Conservation (phyloP, 2,888 invertebrate genomes). For the Ochropleura plecta region DNA sequence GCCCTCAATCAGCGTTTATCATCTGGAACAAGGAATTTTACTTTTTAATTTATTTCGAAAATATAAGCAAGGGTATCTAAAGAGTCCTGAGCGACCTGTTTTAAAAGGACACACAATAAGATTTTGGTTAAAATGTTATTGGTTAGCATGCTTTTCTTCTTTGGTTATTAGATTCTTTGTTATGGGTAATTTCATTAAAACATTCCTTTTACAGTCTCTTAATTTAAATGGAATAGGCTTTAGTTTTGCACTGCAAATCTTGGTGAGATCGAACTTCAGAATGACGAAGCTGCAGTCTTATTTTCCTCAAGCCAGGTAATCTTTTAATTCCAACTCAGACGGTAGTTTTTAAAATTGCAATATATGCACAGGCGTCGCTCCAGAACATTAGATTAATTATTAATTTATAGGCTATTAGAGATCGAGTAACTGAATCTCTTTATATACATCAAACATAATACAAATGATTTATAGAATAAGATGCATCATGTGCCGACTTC, state of each 20-base stretch:
- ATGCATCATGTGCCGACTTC: not conserved
- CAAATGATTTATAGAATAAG: not conserved
- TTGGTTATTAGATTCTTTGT: not conserved
- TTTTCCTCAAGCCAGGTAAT: not conserved
- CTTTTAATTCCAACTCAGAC: not conserved
- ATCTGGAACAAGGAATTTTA: slow-evolving; percentile 90
- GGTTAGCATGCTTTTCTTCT: slow-evolving; percentile 29
- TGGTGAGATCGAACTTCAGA: not conserved
- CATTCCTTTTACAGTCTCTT: not conserved
- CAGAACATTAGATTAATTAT: not conserved
- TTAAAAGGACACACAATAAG: slow-evolving; percentile 57
- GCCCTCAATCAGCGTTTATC: slow-evolving; percentile 88
- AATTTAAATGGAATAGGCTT: not conserved
- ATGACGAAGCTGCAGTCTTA: no score
- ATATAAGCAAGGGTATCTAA: slow-evolving; percentile 71
- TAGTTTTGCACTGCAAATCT: not conserved
- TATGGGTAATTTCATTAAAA: not conserved
- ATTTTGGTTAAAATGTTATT: slow-evolving; percentile 26
- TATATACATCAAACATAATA: not conserved
- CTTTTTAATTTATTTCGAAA: slow-evolving; percentile 80
- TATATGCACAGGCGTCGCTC: no score
- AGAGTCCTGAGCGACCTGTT: slow-evolving; percentile 88
- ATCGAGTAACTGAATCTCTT: not conserved
- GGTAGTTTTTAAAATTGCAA: not conserved
- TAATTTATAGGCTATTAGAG: not conserved